These are phyloP conservation scores for Trochalopteron elliotii DNA, from an alignment of 2,113 vertebrate genomes.

Conservation along the genomic window DNA sequence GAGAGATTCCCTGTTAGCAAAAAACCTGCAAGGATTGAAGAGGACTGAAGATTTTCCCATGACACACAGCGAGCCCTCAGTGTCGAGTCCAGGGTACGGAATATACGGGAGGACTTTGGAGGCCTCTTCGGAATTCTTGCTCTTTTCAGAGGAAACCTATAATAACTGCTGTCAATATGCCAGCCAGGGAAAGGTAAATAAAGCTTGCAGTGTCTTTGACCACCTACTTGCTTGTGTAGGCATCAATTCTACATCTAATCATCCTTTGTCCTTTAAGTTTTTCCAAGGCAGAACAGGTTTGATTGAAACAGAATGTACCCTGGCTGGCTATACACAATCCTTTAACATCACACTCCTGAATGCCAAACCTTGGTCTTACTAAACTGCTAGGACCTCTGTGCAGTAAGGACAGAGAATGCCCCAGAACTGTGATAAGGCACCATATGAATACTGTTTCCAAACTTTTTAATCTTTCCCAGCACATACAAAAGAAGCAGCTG, in stretches of 20 bases:
- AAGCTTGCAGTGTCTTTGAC: neutral
- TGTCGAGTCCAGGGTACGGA: neutral
- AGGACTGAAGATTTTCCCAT: neutral
- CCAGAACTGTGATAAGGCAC: neutral
- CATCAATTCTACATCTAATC: neutral
- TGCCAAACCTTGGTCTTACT: neutral
- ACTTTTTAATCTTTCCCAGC: slow-evolving; percentile 42
- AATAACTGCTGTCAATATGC: neutral
- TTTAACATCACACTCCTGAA: neutral
- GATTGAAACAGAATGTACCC: slow-evolving; percentile 1
- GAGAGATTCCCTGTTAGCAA: neutral
- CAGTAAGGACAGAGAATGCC: neutral
- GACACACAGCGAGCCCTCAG: neutral
- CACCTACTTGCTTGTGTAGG: slow-evolving; percentile 12
- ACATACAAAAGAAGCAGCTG: slow-evolving; percentile 44
- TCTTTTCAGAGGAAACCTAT: neutral
- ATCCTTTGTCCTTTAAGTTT: slow-evolving; percentile 2
- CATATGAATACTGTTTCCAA: slow-evolving; percentile 31
- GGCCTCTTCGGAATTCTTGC: neutral
- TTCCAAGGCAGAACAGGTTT: neutral
- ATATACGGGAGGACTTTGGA: neutral
- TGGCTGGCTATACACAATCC: neutral
- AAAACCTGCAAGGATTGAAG: neutral
- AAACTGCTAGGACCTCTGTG: neutral
- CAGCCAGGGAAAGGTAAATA: neutral